Percentiles rank a stretch among this genome's conserved stretches.
Conservation (phyloP, 2,113 vertebrate genomes). For the Hepsetus odoe region DNA sequence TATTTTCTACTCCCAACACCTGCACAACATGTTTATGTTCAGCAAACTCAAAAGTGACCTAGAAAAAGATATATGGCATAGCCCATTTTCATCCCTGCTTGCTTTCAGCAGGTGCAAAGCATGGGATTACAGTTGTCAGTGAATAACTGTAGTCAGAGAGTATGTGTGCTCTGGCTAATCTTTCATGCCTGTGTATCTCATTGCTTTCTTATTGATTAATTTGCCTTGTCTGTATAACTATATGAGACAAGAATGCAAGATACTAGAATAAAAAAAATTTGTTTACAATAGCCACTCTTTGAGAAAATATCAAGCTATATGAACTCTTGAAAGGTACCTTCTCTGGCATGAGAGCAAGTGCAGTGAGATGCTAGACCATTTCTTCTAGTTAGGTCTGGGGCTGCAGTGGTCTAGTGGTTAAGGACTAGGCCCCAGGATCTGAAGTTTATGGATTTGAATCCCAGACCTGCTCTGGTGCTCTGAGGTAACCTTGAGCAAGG, state of each 20-base stretch:
- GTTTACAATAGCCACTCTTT: not conserved
- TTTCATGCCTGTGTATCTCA: slow-evolving; percentile 19
- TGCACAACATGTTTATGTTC: slow-evolving; percentile 41
- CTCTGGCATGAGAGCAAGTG: not conserved
- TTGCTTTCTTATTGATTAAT: slow-evolving; percentile 15
- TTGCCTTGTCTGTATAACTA: slow-evolving; percentile 13
- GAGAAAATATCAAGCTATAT: not conserved
- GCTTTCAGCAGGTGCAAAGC: slow-evolving; percentile 52
- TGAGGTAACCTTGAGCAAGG: no score
- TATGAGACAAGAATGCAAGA: not conserved
- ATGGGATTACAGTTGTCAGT: slow-evolving; percentile 29
- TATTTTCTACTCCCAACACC: slow-evolving; percentile 22
- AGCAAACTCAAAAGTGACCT: slow-evolving; percentile 38
- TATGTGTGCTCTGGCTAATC: slow-evolving; percentile 13
- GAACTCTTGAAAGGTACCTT: not conserved
- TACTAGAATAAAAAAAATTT: not conserved
- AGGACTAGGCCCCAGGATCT: no score
- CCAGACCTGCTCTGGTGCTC: no score
- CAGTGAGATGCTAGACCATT: not conserved
- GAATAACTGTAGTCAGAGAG: slow-evolving; percentile 24
- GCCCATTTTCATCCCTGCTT: slow-evolving; percentile 34
- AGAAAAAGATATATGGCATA: slow-evolving; percentile 43
- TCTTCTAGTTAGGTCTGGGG: slow-evolving; percentile 6
- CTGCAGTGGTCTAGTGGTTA: no score
- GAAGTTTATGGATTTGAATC: no score